These are phyloP conservation scores for Chrysolina americana DNA, from an alignment of 2,888 invertebrate species.

Conservation along the genomic window DNA sequence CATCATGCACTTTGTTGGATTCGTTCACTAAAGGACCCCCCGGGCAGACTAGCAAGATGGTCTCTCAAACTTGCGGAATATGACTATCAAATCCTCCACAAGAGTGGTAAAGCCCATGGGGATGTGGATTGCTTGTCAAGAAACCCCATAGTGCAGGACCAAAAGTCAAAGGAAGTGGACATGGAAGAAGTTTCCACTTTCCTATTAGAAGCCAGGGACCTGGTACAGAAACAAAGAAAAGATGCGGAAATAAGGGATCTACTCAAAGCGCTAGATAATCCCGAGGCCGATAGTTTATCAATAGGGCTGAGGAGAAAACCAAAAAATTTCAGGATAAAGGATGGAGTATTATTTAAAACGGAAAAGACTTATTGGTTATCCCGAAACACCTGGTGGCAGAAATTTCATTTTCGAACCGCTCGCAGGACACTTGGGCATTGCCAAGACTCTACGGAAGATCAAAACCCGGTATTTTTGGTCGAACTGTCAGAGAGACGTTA, in stretches of 20 bases:
- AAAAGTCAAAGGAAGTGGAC: no score
- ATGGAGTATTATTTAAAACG: constrained; percentile 44
- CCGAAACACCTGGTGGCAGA: no score
- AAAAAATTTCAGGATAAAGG: constrained; percentile 41
- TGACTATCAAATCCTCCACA: not conserved
- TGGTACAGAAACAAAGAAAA: not conserved
- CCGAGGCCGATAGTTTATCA: constrained; percentile 22
- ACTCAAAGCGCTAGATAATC: not conserved
- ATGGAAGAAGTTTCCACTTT: not conserved
- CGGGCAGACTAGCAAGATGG: constrained; percentile 37
- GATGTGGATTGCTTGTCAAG: constrained; percentile 4
- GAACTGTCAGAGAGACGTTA: constrained; percentile 15
- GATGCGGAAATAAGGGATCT: not conserved
- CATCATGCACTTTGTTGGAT: constrained; percentile 39
- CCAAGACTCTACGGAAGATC: constrained; percentile 50
- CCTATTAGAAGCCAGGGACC: not conserved
- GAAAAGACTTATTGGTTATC: constrained; percentile 40
- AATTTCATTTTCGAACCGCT: constrained; percentile 49
- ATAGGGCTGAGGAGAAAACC: constrained; percentile 41
- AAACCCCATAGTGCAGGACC: not conserved
- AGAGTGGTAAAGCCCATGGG: not conserved
- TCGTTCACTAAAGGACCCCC: constrained; percentile 33
- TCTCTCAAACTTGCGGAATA: not conserved
- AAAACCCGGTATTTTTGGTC: constrained; percentile 49
- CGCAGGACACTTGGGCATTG: constrained; percentile 49